A percentile compares a stretch with the other conserved stretches of the same genome.
phyloP scores from a whole-genome alignment of 2,888 invertebrate genomes.

The Ochropleura plecta region DNA sequence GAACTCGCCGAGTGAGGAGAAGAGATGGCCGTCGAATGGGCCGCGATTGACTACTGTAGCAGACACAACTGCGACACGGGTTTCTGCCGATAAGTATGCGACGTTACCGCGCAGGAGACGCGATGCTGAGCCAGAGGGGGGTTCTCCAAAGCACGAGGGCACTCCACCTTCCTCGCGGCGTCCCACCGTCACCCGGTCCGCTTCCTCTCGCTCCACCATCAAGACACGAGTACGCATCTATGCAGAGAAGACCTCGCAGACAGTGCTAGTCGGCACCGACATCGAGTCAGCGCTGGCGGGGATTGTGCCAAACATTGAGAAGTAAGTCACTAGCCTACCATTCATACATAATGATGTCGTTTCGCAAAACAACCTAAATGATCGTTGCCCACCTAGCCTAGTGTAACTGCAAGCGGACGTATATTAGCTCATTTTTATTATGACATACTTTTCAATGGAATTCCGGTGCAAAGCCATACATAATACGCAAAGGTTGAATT shows the following conservation, averaged over 20 bases:
- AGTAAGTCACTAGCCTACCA: constrained; percentile 71
- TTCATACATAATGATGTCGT: constrained; percentile 27
- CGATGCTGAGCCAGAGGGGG: constrained; percentile 91
- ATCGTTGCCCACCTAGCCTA: constrained; percentile 35
- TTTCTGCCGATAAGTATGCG: constrained; percentile 93
- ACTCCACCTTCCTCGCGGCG: constrained; percentile 82
- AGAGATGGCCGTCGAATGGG: constrained; percentile 92
- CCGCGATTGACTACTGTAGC: constrained; percentile 79
- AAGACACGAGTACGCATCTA: constrained; percentile 92
- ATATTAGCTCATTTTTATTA: constrained; percentile 39
- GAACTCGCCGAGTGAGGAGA: constrained; percentile 92
- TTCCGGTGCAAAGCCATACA: constrained; percentile 5
- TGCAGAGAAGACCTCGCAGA: constrained; percentile 95
- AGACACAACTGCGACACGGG: constrained; percentile 81
- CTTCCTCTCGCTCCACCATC: constrained; percentile 82
- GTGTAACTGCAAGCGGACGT: constrained; percentile 32
- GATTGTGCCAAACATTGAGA: constrained; percentile 86
- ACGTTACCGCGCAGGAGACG: constrained; percentile 94
- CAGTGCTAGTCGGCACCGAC: constrained; percentile 93
- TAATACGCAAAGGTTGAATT: constrained; percentile 2
- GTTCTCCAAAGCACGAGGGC: constrained; percentile 85
- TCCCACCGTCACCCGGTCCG: constrained; percentile 83
- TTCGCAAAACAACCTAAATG: constrained; percentile 40
- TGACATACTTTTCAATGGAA: constrained; percentile 38
- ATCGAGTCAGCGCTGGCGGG: constrained; percentile 94